Conservation (phyloP, 2,888 invertebrate species). For the Sinotaia quadrata region DNA sequence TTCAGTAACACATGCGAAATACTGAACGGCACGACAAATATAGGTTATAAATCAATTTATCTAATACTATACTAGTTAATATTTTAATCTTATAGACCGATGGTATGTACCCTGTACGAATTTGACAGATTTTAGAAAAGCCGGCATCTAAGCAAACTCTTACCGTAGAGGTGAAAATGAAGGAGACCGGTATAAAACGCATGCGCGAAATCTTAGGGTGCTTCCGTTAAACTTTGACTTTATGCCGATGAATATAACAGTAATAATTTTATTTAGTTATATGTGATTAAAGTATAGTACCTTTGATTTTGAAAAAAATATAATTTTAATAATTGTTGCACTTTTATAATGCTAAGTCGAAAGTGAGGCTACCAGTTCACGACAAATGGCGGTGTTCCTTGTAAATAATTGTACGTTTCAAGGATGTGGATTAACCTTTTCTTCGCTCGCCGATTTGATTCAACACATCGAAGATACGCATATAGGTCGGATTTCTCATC, state of each 20-base stretch:
- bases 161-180: conserved; percentile 47
- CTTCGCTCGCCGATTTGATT: conserved; percentile 85
- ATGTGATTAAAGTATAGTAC: background rate
- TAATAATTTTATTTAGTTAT: background rate
- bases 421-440: conserved; percentile 88
- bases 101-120: conserved; percentile 5
- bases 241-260: background rate
- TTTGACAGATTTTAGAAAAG: conserved; percentile 3
- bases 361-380: conserved; percentile 19
- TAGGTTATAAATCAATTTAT: background rate
- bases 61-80: background rate
- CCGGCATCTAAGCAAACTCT: conserved; percentile 10
- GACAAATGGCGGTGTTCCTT: conserved; percentile 88
- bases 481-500: conserved; percentile 78
- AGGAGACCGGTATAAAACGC: conserved; percentile 49
- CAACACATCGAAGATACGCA: conserved; percentile 91
- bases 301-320: background rate
- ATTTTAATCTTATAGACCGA: conserved; percentile 5
- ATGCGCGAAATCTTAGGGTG: conserved; percentile 38
- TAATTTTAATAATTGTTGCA: background rate
- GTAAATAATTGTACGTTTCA: conserved; percentile 90
- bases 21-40: background rate
- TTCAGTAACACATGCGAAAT: background rate
- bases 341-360: background rate
- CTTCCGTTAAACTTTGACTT: conserved; percentile 9